Evolutionary conservation across 2,888 invertebrate species (phyloP), one percentile per base, ranked within the genome.

Genomic region (Agrochola litura): DNA sequence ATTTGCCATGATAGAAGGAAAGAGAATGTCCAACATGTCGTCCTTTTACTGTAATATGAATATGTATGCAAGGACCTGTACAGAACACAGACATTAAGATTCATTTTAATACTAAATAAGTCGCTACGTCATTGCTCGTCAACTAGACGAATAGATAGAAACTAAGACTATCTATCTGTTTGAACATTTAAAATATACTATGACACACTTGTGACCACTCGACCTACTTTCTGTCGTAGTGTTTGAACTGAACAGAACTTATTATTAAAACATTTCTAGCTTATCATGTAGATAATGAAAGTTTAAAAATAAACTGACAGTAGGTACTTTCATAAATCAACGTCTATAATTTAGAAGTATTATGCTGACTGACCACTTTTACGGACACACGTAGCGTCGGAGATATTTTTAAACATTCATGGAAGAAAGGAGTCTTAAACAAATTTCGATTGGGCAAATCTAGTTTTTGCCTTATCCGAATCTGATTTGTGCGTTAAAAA

Each of bases 21-120:
- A 88, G 84, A 89, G 77, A 88, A 84, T 83, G 86, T 85, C 77
- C 84, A 80, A 89, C 88, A 82, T 71, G 89, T 89, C 90, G 89
- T 90, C 91, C 90, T 91, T 91, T 91, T 88, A 85, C 89, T 89
- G 88, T 90, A 90, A 89, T 88, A 81, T 91, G 89, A 89, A 90
- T 88, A 88, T 83, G 77, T 89, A 88, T 89, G 87, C 90, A 89
- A 92, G 91, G 90, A 89, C 87, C 85, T 80, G 70, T 52, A 76
- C 75, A 77, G 43, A 84, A 72, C 49, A 66, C 68, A 69, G 14
- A 49, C 25, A 71, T 82, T 65, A 64, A 77, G 49, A 77, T 64
- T 68, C 6, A 79, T 78, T 70, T 69, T 66, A 81, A 81, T 79
- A 73, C 67, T 63, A 73, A 76, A 12, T 60, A 76, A 68, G 43